A percentile compares a stretch with the other conserved stretches of the same genome.
Evolutionary conservation across 1,140 invertebrate genomes (phyloP).

Genomic region (Hycleus cichorii): DNA sequence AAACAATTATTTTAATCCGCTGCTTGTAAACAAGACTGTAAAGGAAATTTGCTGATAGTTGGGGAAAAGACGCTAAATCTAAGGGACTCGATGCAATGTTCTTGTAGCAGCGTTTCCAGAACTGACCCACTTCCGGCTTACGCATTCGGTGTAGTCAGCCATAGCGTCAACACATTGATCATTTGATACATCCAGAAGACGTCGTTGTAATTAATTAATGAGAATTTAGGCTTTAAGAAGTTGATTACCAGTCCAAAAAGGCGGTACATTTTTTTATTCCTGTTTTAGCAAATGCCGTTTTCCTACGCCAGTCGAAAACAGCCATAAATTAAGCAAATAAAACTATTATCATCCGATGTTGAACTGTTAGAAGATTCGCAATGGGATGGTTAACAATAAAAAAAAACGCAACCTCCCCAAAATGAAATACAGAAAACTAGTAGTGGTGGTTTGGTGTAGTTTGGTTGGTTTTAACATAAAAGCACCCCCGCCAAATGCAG

Average conservation of each 20-base stretch:
- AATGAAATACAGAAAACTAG: not conserved
- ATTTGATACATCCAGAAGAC: no score
- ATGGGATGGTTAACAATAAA: not conserved
- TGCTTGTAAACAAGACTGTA: constrained; percentile 9
- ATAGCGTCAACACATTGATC: no score
- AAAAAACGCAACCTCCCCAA: no score
- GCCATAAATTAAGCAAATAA: constrained; percentile 39
- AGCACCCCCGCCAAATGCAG: not conserved
- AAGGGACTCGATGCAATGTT: not conserved
- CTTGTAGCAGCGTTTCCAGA: constrained; percentile 2
- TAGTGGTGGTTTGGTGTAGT: not conserved
- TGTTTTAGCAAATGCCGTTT: constrained; percentile 38
- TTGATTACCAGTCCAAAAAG: no score
- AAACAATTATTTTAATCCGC: no score
- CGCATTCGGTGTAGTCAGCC: no score
- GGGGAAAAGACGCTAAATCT: not conserved
- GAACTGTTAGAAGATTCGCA: not conserved
- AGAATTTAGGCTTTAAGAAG: no score
- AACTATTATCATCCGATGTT: constrained; percentile 29
- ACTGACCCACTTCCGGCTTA: constrained; percentile 8
- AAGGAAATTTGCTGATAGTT: constrained; percentile 6
- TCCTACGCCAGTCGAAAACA: constrained; percentile 31
- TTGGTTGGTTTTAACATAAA: not conserved
- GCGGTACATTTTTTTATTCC: constrained; percentile 20
- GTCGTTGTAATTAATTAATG: no score